Evolutionary conservation across 2,113 vertebrate genomes (phyloP).

Genomic region (Misgurnus anguillicaudatus): DNA sequence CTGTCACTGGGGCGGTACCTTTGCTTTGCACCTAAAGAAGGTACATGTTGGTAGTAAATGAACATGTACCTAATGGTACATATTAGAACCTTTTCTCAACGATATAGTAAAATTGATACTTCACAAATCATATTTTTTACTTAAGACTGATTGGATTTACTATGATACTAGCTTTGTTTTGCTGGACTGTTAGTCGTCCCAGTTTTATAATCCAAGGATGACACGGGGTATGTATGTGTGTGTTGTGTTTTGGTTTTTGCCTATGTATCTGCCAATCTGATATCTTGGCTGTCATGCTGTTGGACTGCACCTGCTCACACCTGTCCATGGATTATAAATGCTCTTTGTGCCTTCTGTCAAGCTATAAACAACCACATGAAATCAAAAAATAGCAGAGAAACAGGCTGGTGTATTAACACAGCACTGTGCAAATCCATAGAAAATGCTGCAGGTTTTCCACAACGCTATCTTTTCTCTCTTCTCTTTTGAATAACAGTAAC

Average conservation of each 20-base stretch:
- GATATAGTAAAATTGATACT: no score
- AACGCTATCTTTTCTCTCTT: no score
- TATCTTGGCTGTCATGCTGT: slow-evolving; percentile 35
- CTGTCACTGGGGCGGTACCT: no score
- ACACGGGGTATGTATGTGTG: background rate
- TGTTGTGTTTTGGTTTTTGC: slow-evolving; percentile 7
- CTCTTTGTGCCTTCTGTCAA: slow-evolving; percentile 32
- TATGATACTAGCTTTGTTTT: slow-evolving; percentile 8
- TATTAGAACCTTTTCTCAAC: no score
- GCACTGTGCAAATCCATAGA: no score
- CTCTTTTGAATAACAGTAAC: no score
- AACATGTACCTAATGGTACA: no score
- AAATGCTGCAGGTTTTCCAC: no score
- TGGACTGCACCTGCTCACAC: slow-evolving; percentile 27
- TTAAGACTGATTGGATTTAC: background rate
- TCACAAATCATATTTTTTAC: background rate
- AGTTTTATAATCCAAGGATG: background rate
- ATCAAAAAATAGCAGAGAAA: background rate
- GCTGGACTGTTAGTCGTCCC: background rate
- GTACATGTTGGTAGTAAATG: no score
- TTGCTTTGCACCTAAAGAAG: no score
- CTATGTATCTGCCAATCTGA: slow-evolving; percentile 16
- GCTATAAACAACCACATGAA: slow-evolving; percentile 10
- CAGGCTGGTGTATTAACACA: background rate
- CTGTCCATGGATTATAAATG: slow-evolving; percentile 43